phyloP scores from a whole-genome alignment of 1,140 invertebrate species.

The Ladona fulva region DNA sequence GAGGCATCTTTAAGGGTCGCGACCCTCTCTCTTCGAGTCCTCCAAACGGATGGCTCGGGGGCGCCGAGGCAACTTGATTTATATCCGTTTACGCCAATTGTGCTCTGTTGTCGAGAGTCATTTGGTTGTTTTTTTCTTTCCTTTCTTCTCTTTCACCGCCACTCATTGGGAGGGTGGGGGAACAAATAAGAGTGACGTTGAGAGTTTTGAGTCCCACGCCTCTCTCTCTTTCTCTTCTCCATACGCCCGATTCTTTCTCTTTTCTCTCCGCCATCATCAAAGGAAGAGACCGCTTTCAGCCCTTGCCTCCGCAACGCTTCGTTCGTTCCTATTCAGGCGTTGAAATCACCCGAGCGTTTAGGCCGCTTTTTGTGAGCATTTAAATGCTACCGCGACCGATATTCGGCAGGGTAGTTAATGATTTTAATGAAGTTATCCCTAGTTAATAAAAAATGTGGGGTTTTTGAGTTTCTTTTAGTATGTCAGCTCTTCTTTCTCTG shows the following conservation, averaged over 20 bases:
- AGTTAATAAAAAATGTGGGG: no score
- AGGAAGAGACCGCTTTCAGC: no score
- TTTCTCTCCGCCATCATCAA: no score
- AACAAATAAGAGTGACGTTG: background rate
- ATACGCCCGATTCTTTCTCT: background rate
- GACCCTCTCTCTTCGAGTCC: background rate
- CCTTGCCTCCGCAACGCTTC: no score
- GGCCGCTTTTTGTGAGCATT: no score
- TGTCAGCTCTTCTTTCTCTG: no score
- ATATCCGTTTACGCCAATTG: slow-evolving; percentile 9
- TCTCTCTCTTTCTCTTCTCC: background rate
- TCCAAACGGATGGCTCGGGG: background rate
- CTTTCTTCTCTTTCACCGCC: background rate
- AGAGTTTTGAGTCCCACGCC: background rate
- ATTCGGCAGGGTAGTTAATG: no score
- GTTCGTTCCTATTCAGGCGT: no score
- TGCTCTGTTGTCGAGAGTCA: background rate
- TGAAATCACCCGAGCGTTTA: no score
- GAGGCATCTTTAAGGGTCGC: slow-evolving; percentile 2
- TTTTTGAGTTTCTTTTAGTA: no score
- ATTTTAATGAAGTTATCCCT: no score
- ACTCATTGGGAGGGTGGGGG: background rate
- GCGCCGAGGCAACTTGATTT: background rate
- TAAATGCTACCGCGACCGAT: no score
- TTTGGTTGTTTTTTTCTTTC: background rate